phyloP scores from a whole-genome alignment of 2,888 invertebrate species.

The Ptychoptera albimana region DNA sequence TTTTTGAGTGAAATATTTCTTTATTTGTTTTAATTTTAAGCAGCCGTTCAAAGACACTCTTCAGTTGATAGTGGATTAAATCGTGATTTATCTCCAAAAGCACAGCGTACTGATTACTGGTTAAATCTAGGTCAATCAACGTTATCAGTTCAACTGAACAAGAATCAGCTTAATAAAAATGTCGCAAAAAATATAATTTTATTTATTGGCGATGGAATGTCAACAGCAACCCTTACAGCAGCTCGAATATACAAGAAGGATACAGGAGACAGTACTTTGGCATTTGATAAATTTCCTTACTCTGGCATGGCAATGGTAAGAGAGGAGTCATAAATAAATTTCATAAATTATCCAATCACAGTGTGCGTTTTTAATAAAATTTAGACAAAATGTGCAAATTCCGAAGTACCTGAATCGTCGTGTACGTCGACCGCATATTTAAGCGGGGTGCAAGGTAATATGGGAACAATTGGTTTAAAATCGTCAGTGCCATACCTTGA shows the following conservation, averaged over 20 bases:
- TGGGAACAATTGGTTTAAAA: slow-evolving; percentile 58
- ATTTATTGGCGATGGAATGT: slow-evolving; percentile 76
- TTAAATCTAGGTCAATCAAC: slow-evolving; percentile 29
- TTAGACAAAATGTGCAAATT: slow-evolving; percentile 63
- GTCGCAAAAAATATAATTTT: slow-evolving; percentile 45
- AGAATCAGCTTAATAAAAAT: slow-evolving; percentile 22
- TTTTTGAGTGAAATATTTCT: too few species aligned
- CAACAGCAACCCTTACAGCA: slow-evolving; percentile 65
- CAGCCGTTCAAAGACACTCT: too few species aligned
- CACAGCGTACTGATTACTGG: slow-evolving; percentile 32
- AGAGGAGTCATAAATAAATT: slow-evolving; percentile 3
- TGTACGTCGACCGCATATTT: slow-evolving; percentile 71
- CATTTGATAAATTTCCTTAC: slow-evolving; percentile 63
- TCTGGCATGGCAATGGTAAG: slow-evolving; percentile 59
- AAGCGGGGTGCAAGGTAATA: slow-evolving; percentile 63
- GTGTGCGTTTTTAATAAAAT: too few species aligned
- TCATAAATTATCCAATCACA: too few species aligned
- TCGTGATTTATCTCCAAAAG: slow-evolving; percentile 7
- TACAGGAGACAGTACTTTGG: slow-evolving; percentile 47
- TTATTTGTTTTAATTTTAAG: too few species aligned
- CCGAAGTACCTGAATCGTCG: slow-evolving; percentile 71
- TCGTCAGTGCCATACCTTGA: slow-evolving; percentile 47
- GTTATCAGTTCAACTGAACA: slow-evolving; percentile 26
- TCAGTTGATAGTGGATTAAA: too few species aligned
- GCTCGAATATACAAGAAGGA: slow-evolving; percentile 64